Evolutionary conservation across 35 echinoderm and acorn worm species (phyloP).

Genomic region (Holothuria glaberrima): DNA sequence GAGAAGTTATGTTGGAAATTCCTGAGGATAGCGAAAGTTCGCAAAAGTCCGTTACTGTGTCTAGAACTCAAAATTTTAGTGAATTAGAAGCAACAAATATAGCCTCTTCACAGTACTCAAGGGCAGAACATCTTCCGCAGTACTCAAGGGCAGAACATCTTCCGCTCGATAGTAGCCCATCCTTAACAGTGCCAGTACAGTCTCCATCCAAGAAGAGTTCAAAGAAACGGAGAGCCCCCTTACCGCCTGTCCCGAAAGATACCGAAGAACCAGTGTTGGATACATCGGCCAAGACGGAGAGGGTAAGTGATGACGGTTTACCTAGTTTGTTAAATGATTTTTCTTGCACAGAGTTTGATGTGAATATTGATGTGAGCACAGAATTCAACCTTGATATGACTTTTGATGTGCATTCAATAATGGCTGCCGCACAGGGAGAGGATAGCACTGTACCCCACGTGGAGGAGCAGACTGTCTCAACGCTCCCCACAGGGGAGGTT

Average conservation of each 20-base stretch:
- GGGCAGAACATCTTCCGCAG: slow-evolving; percentile 65
- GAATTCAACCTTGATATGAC: slow-evolving; percentile 45
- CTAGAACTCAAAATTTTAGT: slow-evolving; percentile 50
- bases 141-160: slow-evolving; percentile 70
- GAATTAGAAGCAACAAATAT: background rate
- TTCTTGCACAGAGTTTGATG: slow-evolving; percentile 55
- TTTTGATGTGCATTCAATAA: slow-evolving; percentile 65
- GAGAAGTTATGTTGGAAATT: slow-evolving; percentile 89
- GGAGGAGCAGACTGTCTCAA: background rate
- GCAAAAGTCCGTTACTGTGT: background rate
- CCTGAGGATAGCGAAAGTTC: slow-evolving; percentile 63
- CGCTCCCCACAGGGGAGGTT: background rate
- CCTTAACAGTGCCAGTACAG: background rate
- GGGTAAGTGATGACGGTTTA: slow-evolving; percentile 47
- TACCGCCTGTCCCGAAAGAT: slow-evolving; percentile 42
- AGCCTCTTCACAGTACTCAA: slow-evolving; percentile 57
- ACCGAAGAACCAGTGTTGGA: slow-evolving; percentile 20
- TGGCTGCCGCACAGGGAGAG: slow-evolving; percentile 40
- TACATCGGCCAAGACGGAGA: background rate
- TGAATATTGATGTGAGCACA: slow-evolving; percentile 37
- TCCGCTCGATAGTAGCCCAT: slow-evolving; percentile 54
- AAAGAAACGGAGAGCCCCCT: slow-evolving; percentile 74
- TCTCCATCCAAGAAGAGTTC: slow-evolving; percentile 41
- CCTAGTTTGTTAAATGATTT: slow-evolving; percentile 46
- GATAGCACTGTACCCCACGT: background rate